Base-by-base conservation (phyloP, 2,888 invertebrate species). In the Mesorhabditis sp. region DNA sequence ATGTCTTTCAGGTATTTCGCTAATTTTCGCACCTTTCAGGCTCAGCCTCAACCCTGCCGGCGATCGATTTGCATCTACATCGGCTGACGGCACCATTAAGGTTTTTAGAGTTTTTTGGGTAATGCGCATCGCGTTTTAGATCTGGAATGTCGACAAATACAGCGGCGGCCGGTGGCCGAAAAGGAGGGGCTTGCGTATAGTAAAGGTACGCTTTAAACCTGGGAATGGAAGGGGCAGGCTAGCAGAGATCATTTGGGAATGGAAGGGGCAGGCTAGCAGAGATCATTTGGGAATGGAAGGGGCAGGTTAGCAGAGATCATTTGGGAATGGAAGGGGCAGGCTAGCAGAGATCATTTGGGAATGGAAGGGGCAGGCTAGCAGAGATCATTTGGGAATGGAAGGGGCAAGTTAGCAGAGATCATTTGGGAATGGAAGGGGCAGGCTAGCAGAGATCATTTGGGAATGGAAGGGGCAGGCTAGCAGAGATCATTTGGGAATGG, bases 81-180 rank as follows among this genome's bases (percentile, higher is more conserved):
- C 79, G 28, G 62, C 65, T 1, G 82, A 82, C 65, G 77, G 76
- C 7, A 76, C 76, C 15, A 77, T 82, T 0, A 77, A 78, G 58
- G 58, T 50, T 50, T 50, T n/a, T 50, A 13, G 58, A 13, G 2
- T n/a, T 50, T 10, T n/a, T 50, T 10, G 58, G 10, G 7, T 13
- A 50, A 50, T 2, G n/a, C 7, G n/a, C n/a, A 13, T 50, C 1
- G 10, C 2, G 7, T 50, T 50, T 50, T 50, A 50, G 58, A 50
- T 50, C n/a, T 50, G 58, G 58, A 50, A 50, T 50, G 58, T n/a
- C 7, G n/a, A 50, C 7, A 10, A 13, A 50, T 50, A 13, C 58
- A 50, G n/a, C 58, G 58, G 58, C n/a, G 10, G 2, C 10, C 58
- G n/a, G n/a, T n/a, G 58, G 58, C 58, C 58, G n/a, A 50, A 50